A percentile compares a stretch with the other conserved stretches of the same genome.
phyloP scores from a whole-genome alignment of 2,797 vertebrate species.

The Lithobates sylvaticus region DNA sequence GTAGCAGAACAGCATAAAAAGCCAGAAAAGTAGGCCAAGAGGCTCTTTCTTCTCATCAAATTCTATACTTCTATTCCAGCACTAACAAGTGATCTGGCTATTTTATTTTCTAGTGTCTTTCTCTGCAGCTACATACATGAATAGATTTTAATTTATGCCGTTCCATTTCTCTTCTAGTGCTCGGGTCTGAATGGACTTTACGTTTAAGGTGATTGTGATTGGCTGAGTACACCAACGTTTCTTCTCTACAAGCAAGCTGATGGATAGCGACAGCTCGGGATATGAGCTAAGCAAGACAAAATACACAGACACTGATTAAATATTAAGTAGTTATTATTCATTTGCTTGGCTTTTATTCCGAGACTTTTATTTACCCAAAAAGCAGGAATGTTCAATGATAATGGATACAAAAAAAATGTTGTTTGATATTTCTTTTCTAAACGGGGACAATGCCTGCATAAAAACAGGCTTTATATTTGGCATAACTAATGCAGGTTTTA shows the following conservation, averaged over 20 bases:
- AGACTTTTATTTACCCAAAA: not conserved
- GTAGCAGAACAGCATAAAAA: conserved; percentile 4
- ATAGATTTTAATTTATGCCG: conserved; percentile 36
- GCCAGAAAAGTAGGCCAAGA: conserved; percentile 30
- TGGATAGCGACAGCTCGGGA: not conserved
- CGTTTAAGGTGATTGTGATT: not conserved
- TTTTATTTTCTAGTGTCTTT: conserved; percentile 16
- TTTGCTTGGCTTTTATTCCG: not conserved
- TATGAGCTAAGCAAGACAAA: no score
- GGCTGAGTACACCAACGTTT: not conserved
- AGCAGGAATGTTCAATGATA: no score
- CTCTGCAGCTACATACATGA: conserved; percentile 1
- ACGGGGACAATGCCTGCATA: no score
- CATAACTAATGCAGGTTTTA: no score
- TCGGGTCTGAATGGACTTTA: not conserved
- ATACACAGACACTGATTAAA: no score
- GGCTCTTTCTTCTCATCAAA: conserved; percentile 3
- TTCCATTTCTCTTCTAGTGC: conserved; percentile 12
- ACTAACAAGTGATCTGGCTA: not conserved
- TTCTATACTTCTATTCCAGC: conserved; percentile 6
- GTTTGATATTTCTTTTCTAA: no score
- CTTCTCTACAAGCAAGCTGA: not conserved
- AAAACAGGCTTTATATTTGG: no score
- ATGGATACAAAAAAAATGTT: no score
- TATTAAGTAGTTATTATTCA: no score